Evolutionary conservation across 2,113 vertebrate genomes (phyloP), one percentile per base, ranked within the genome.

Genomic region (Ochotona princeps): DNA sequence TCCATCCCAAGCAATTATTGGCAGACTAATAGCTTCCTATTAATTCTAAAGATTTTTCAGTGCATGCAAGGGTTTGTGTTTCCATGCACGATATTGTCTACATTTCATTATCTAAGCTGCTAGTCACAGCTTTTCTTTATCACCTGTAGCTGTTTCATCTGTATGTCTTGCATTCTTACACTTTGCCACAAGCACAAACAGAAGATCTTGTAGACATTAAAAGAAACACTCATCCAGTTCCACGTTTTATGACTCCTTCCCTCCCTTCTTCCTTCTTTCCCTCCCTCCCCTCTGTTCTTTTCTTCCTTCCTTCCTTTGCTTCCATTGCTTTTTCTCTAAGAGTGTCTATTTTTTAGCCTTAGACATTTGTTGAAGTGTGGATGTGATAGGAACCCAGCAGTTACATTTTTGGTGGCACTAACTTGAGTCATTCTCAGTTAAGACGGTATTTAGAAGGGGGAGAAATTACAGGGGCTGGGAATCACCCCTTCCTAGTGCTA

Each of bases 321-420:
- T 44, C 66, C 57, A 38, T 21, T 92, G 26, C 70, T 66, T 96
- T 91, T 86, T 70, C 38, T 91, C 76, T 47, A 83, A 86, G 87
- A 75, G 12, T 28, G 92, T 87, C 74, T 93, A 61, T 80, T 66
- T 44, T 94, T 74, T 87, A 81, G 44, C 60, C n/a, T 35, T 92
- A 60, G 75, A 75, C 74, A 85, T 81, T 70, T 44, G 65, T 49
- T 85, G 78, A 85, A 87, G 66, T 91, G 54, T 69, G 66, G 23
- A 18, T 87, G 75, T 72, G n/a, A 75, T 6, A 83, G n/a, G 83
- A 89, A 80, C 75, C 14, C 32, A 60, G 60, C 8, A 75, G 73
- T 38, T 78, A 10, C 10, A 67, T 60, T 75, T 66, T 32, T 69
- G 28, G 69, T 73, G 47, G 38, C 51, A 84, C 20, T 75, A 81